Percentiles rank a stretch among this genome's conserved stretches.
These are phyloP conservation scores for Aspidoscelis tigris DNA, from an alignment of 2,113 vertebrate genomes.

Conservation along the genomic window DNA sequence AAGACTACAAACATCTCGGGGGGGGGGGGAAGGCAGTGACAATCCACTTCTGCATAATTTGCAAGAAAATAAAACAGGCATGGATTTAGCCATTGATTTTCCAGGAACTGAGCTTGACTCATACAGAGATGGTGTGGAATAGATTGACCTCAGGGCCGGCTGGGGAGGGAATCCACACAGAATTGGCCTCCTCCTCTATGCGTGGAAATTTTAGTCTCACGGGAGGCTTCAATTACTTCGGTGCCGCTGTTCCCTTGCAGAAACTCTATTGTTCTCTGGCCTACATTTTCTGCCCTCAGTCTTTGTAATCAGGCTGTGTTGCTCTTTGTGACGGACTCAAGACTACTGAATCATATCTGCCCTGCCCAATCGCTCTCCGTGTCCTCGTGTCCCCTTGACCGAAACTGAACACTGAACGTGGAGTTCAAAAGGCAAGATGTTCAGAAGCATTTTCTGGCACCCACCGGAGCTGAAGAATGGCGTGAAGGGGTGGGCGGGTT, in stretches of 20 bases:
- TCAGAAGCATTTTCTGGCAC: not conserved
- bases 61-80: too few relatives aligned
- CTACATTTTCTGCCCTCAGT: not conserved
- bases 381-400: not conserved
- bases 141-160: too few relatives aligned
- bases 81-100: too few relatives aligned
- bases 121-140: too few relatives aligned
- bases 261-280: not conserved
- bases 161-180: too few relatives aligned
- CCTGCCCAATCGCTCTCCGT: not conserved
- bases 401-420: not conserved
- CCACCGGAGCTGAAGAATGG: too few relatives aligned
- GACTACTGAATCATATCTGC: not conserved
- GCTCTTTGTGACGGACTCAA: not conserved
- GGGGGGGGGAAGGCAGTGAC: too few relatives aligned
- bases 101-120: too few relatives aligned
- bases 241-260: not conserved
- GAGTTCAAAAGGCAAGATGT: not conserved
- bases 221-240: not conserved
- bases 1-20: too few relatives aligned
- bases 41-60: too few relatives aligned
- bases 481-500: too few relatives aligned
- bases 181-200: not conserved
- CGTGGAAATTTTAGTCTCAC: not conserved
- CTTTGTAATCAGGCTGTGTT: not conserved